Base-by-base conservation (phyloP, 2,797 vertebrate genomes). In the Rhadinocentrus ornatus region DNA sequence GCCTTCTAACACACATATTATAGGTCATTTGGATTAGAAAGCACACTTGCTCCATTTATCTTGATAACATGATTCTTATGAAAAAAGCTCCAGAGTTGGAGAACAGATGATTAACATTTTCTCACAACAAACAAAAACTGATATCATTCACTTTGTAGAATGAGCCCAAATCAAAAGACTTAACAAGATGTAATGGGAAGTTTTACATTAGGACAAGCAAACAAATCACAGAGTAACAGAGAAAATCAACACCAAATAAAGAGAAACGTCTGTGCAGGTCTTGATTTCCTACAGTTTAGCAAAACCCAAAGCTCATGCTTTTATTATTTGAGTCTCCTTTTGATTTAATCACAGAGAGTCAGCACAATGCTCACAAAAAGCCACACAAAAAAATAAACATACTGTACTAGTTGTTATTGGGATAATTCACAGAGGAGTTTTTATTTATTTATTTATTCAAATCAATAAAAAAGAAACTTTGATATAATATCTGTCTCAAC, bases 261-360 rank as follows among this genome's bases (percentile, higher is more conserved):
- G 27, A 46, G 16, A 8, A 3, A 73, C 11, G 22, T 27, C 6
- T 66, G 62, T n/a, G 35, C 34, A 62, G 27, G 52, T 12, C 22
- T 29, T 50, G 37, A 77, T 66, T 72, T 72, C 71, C 70, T 50
- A 70, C 65, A 68, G 48, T 16, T 15, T n/a, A 31, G 26, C 41
- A 56, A 50, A 71, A 48, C 66, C 75, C 20, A 58, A 69, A 15
- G 35, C 31, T 53, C 46, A 27, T 20, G 1, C 35, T 60, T 6
- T 52, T 58, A 62, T 71, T 52, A 29, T 24, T 71, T 71, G 9
- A 46, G 65, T 48, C 27, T 69, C 34, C 57, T 44, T 69, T 31
- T 4, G 0, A 61, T 24, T 61, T 72, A 35, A 69, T 26, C 18
- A 15, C 39, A 7, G 16, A 70, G 63, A 63, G 65, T 80, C 63